Evolutionary conservation across 2,888 invertebrate species (phyloP).

Genomic region (Cerceris rybyensis): DNA sequence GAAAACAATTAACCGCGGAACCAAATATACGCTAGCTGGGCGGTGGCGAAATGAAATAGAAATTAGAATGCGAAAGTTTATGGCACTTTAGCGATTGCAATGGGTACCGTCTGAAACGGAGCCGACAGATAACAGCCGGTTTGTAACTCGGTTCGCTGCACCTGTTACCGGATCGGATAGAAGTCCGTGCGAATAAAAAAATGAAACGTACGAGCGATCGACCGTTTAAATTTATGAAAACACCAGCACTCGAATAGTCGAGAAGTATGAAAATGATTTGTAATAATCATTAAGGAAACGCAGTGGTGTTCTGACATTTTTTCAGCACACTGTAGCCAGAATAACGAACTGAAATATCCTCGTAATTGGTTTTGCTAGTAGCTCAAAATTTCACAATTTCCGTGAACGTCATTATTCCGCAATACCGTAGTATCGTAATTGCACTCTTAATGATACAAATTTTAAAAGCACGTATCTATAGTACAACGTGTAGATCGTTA

Average conservation of each 20-base stretch:
- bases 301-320: too few species aligned
- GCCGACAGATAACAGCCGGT: constrained; percentile 50
- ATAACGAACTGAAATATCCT: not conserved
- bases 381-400: constrained; percentile 12
- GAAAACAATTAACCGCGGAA: constrained; percentile 48
- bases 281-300: too few species aligned
- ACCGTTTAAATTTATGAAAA: constrained; percentile 42
- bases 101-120: constrained; percentile 29
- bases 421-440: not conserved
- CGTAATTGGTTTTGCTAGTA: constrained; percentile 30
- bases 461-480: not conserved
- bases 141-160: constrained; percentile 35
- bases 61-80: constrained; percentile 51
- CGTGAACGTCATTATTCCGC: not conserved
- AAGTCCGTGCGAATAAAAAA: constrained; percentile 34
- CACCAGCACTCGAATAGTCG: constrained; percentile 6
- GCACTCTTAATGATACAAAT: not conserved
- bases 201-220: not conserved
- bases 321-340: not conserved
- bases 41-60: constrained; percentile 34
- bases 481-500: too few species aligned
- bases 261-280: constrained; percentile 3
- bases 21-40: constrained; percentile 12
- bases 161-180: constrained; percentile 59
- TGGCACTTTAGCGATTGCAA: constrained; percentile 49